Percentiles rank a stretch among this genome's conserved stretches.
These are phyloP conservation scores for Catostylus mosaicus DNA, from an alignment of 30 jellyfish, hydroid and myxozoan species.

Conservation along the genomic window DNA sequence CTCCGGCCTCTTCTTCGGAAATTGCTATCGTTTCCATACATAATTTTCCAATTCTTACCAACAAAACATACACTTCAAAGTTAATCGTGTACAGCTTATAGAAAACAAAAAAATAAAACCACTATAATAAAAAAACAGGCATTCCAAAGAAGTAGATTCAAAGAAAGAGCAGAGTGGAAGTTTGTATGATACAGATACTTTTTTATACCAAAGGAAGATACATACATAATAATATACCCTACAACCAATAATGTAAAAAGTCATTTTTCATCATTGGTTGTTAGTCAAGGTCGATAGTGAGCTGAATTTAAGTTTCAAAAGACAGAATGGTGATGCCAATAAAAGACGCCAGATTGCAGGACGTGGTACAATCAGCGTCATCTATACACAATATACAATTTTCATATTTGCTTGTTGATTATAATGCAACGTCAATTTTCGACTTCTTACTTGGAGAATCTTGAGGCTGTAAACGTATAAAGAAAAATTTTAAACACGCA, in stretches of 20 bases:
- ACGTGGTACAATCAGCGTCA: neutral
- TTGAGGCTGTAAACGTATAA: slow-evolving; percentile 12
- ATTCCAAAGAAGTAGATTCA: too few species aligned
- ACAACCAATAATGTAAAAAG: slow-evolving; percentile 13
- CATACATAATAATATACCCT: neutral
- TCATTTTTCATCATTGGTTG: slow-evolving; percentile 9
- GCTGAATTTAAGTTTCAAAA: neutral
- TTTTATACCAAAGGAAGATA: neutral
- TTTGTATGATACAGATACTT: too few species aligned
- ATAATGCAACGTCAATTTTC: slow-evolving; percentile 10
- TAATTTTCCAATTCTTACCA: too few species aligned
- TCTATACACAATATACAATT: slow-evolving; percentile 4
- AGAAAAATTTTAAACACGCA: too few species aligned
- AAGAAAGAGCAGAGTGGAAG: too few species aligned
- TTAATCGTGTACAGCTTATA: too few species aligned
- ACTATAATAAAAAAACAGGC: too few species aligned
- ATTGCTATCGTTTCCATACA: too few species aligned
- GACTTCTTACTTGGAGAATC: slow-evolving; percentile 55
- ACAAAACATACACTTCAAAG: too few species aligned
- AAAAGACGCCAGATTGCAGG: neutral
- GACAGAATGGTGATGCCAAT: neutral
- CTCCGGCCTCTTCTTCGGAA: too few species aligned
- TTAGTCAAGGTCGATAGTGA: neutral
- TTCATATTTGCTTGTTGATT: neutral
- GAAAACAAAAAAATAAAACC: too few species aligned